Conservation (phyloP, 2,797 vertebrate species). For the Ctenosaura bakeri region DNA sequence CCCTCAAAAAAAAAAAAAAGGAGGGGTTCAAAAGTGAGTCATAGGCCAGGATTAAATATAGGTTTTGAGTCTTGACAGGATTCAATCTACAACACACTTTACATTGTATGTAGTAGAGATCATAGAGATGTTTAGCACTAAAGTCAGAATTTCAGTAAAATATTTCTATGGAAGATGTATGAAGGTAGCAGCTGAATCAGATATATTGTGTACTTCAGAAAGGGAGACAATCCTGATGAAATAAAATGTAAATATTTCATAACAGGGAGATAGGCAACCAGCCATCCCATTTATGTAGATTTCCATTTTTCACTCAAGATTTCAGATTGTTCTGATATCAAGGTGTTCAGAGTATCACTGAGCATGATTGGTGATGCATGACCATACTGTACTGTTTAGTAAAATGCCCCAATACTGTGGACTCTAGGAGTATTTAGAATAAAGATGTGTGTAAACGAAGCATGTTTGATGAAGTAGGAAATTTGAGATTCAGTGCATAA, state of each 20-base stretch:
- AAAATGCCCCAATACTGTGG: background rate
- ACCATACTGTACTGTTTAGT: background rate
- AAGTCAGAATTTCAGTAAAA: background rate
- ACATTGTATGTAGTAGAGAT: background rate
- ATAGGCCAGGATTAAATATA: background rate
- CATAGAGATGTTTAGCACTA: background rate
- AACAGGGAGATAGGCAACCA: background rate
- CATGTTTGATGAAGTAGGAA: background rate
- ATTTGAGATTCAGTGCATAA: background rate
- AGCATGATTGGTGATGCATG: background rate
- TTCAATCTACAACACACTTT: no score
- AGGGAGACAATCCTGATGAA: background rate
- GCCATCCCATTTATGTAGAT: background rate
- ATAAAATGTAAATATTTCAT: background rate
- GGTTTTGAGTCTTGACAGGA: no score
- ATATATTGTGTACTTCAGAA: background rate
- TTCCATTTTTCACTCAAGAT: slow-evolving; percentile 22
- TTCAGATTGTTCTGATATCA: background rate
- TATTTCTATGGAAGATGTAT: background rate
- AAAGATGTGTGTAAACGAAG: background rate
- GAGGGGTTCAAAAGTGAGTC: background rate
- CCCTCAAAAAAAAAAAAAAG: no score
- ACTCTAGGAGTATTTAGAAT: background rate
- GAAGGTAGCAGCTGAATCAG: background rate
- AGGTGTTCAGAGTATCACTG: no score